Evolutionary conservation across 2,888 invertebrate genomes (phyloP).

Genomic region (Emmelina monodactyla): DNA sequence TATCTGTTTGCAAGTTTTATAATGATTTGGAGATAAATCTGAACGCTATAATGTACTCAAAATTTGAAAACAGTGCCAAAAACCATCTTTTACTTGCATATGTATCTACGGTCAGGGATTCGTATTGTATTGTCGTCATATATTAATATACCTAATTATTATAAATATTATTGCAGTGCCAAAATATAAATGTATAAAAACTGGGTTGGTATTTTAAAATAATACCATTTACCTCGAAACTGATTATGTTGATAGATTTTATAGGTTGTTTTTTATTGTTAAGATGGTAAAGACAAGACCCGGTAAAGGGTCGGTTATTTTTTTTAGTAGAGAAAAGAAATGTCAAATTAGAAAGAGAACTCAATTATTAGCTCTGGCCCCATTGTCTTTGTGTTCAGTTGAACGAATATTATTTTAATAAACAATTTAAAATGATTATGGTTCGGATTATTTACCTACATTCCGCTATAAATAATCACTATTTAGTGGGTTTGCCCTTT

Average conservation of each 20-base stretch:
- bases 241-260: conserved; percentile 60
- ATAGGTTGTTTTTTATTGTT: conserved; percentile 66
- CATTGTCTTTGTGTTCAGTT: conserved; percentile 63
- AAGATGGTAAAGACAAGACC: conserved; percentile 52
- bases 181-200: conserved; percentile 40
- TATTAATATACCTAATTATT: background rate
- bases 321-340: conserved; percentile 37
- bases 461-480: too few species aligned
- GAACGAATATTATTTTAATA: conserved; percentile 67
- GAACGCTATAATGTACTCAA: too few species aligned
- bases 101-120: conserved; percentile 13
- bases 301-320: conserved; percentile 32
- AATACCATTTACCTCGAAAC: conserved; percentile 34
- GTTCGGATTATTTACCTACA: too few species aligned
- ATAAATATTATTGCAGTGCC: conserved; percentile 40
- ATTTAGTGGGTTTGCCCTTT: too few species aligned
- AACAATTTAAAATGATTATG: conserved; percentile 63
- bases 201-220: conserved; percentile 20
- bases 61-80: conserved; percentile 7
- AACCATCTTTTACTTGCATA: conserved; percentile 13
- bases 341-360: conserved; percentile 55
- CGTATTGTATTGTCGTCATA: conserved; percentile 3
- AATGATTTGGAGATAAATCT: background rate
- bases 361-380: conserved; percentile 60
- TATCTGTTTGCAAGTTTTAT: background rate